These are phyloP conservation scores for Phalanger gymnotis DNA, from an alignment of 2,797 vertebrate genomes.

Conservation along the genomic window DNA sequence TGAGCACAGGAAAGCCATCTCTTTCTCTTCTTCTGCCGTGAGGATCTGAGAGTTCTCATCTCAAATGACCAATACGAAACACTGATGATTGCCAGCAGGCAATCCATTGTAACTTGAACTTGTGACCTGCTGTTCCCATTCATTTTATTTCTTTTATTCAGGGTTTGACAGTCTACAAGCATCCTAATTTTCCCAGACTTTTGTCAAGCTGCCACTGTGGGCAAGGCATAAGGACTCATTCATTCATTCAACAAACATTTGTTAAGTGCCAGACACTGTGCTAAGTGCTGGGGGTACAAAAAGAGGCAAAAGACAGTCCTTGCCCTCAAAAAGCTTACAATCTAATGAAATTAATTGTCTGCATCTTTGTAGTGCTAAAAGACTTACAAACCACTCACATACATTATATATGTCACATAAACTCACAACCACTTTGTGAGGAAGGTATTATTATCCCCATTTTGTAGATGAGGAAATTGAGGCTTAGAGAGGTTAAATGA, in stretches of 20 bases:
- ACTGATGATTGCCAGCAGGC: not conserved
- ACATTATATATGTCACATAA: not conserved
- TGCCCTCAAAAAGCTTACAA: not conserved
- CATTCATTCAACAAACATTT: not conserved
- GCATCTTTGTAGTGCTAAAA: not conserved
- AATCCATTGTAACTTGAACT: not conserved
- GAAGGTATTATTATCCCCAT: not conserved
- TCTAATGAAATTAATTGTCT: not conserved
- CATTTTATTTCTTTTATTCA: not conserved
- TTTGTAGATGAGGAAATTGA: not conserved
- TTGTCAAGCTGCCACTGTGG: not conserved
- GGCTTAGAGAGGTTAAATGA: not conserved
- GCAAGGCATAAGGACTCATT: not conserved
- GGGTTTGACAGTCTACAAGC: not conserved
- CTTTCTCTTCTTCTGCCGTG: not conserved
- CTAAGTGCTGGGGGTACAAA: not conserved
- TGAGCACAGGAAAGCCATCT: not conserved
- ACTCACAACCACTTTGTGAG: not conserved
- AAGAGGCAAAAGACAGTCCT: not conserved
- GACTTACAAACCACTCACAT: not conserved
- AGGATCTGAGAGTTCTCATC: not conserved
- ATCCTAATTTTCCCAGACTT: not conserved
- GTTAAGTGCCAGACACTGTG: not conserved
- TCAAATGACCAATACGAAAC: not conserved
- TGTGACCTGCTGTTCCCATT: not conserved